These are phyloP conservation scores for Sebastes aleutianus DNA, from an alignment of 2,797 vertebrate species.

Conservation along the genomic window DNA sequence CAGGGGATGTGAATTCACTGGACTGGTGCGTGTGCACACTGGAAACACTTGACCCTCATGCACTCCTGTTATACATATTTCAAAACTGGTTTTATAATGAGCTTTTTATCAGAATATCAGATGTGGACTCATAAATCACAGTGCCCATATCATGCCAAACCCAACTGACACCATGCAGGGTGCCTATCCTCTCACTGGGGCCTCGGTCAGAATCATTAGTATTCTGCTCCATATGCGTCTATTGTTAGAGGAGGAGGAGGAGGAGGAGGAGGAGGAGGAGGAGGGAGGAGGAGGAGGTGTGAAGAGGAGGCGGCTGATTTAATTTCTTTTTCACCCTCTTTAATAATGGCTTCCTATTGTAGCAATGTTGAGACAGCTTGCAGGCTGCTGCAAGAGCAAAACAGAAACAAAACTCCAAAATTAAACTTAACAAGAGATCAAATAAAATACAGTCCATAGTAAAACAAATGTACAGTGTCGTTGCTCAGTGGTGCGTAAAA, in stretches of 20 bases:
- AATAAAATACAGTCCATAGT: neutral
- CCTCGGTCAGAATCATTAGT: constrained; percentile 75
- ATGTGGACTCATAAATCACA: neutral
- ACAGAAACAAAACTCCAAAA: neutral
- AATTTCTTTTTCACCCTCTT: constrained; percentile 74
- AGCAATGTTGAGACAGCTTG: constrained; percentile 23
- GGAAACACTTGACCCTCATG: constrained; percentile 2
- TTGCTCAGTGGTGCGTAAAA: constrained; percentile 25
- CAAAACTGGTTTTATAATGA: accelerated
- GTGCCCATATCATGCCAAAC: constrained; percentile 1
- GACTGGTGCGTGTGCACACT: neutral
- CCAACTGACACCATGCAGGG: constrained; percentile 4
- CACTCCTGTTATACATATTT: neutral
- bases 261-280: constrained; percentile 50
- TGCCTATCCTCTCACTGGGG: constrained; percentile 43
- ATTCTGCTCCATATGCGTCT: constrained; percentile 81
- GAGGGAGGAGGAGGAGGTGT: constrained; percentile 56
- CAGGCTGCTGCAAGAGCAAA: neutral
- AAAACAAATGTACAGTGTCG: neutral
- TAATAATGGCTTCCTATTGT: constrained; percentile 65
- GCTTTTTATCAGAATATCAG: neutral
- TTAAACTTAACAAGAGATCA: neutral
- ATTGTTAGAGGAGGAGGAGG: constrained; percentile 75
- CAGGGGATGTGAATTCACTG: neutral
- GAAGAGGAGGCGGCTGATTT: constrained; percentile 75